These are phyloP conservation scores for Tanytarsus gracilentus DNA, from an alignment of 2,888 invertebrate genomes.

Conservation along the genomic window DNA sequence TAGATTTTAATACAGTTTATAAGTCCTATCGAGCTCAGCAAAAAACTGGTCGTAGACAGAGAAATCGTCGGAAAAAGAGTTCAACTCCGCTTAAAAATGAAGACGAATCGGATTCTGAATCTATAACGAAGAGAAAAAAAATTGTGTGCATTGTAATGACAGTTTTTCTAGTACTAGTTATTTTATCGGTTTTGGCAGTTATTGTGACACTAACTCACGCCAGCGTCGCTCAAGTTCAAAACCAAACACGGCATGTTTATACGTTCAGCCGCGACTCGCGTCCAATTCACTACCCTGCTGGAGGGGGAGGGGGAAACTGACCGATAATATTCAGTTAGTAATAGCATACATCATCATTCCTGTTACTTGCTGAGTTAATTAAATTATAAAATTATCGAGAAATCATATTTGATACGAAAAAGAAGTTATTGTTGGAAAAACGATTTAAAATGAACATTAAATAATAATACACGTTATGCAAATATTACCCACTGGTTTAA, in stretches of 20 bases:
- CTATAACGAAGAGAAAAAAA: constrained; percentile 57
- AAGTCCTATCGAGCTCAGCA: constrained; percentile 28
- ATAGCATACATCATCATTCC: constrained; percentile 10
- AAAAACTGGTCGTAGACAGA: constrained; percentile 19
- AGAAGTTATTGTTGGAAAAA: neutral
- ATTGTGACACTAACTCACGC: constrained; percentile 68
- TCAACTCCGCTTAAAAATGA: constrained; percentile 38
- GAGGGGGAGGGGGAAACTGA: constrained; percentile 20
- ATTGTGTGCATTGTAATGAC: constrained; percentile 63
- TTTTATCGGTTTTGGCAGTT: constrained; percentile 65
- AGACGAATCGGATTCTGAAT: constrained; percentile 48
- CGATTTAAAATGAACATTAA: neutral
- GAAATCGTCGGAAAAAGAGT: constrained; percentile 26
- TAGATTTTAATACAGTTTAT: constrained; percentile 28
- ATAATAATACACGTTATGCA: neutral
- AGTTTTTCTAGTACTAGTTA: constrained; percentile 62
- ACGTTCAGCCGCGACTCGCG: constrained; percentile 48
- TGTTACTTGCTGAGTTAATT: constrained; percentile 14
- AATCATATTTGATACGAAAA: neutral
- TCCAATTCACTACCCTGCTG: constrained; percentile 39
- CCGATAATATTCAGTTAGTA: constrained; percentile 28
- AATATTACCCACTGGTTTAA: too few relatives aligned
- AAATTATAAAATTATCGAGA: neutral
- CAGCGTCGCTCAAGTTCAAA: constrained; percentile 54
- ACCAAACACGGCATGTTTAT: constrained; percentile 57